Evolutionary conservation across 1,140 invertebrate genomes (phyloP).

Genomic region (Adelges cooleyi): DNA sequence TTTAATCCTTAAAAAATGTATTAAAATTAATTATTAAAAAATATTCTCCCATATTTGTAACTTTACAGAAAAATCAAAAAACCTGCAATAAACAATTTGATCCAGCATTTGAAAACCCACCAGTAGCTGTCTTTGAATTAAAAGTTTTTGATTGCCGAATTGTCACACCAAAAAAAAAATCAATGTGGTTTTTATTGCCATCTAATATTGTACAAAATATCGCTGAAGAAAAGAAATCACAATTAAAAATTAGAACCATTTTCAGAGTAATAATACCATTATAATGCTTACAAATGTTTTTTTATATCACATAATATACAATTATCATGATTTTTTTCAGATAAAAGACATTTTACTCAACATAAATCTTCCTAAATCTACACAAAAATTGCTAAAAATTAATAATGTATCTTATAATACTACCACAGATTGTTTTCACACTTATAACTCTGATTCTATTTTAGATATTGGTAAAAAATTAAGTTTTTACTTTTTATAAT

Average conservation of each 20-base stretch:
- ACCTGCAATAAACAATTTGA: constrained; percentile 12
- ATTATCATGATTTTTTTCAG: constrained; percentile 3
- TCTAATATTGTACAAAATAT: not conserved
- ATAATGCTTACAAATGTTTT: too few species aligned
- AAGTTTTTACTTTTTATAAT: not conserved
- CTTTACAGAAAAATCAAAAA: constrained; percentile 19
- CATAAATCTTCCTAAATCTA: not conserved
- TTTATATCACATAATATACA: not conserved
- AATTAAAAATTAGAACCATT: not conserved
- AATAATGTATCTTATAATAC: constrained; percentile 12
- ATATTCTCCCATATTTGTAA: not conserved
- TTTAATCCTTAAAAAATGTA: too few species aligned
- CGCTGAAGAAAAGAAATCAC: not conserved
- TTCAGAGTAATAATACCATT: not conserved
- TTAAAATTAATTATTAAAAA: not conserved
- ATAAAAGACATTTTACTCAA: constrained; percentile 2
- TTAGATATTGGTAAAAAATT: constrained; percentile 12
- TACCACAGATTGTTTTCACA: not conserved
- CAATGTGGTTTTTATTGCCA: not conserved
- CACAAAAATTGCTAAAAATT: constrained; percentile 1
- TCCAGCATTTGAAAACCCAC: constrained; percentile 9
- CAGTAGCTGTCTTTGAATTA: constrained; percentile 10
- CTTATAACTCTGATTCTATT: constrained; percentile 5
- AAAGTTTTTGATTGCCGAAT: constrained; percentile 19
- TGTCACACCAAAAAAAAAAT: constrained; percentile 15